Evolutionary conservation across 2,797 vertebrate genomes (phyloP), one percentile per base, ranked within the genome.

Genomic region (Bovichtus variegatus): DNA sequence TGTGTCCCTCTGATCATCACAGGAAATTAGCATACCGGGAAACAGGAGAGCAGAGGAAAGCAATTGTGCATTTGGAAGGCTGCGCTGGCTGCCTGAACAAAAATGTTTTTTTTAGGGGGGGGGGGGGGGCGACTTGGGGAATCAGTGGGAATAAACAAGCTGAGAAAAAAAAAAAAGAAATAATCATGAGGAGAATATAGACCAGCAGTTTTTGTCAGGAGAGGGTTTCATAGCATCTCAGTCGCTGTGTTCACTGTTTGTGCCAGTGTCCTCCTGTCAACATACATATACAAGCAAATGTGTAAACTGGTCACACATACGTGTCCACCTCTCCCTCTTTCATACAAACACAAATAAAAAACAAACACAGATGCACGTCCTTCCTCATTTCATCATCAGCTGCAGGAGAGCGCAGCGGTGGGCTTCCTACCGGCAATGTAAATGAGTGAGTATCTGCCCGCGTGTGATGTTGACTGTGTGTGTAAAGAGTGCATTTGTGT

Each of bases 11-110:
- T 94, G 94, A 95, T 95, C 93, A 94, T 94, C 94, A 94, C 84
- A 94, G 91, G 87, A 92, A 91, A 95, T 95, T 93, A 94, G 90
- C 94, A 94, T 94, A 93, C 87, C 80, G 68, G 91, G 91, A 92
- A 93, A 92, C 82, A 89, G 89, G 90, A 91, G 85, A 88, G 86
- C 89, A 84, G 90, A 85, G 89, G 89, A 91, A 91, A 89, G 88
- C 88, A 86, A 88, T 92, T 93, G 93, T 92, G 91, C 75, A 74
- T 89, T 90, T 92, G 87, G 93, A 91, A 92, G 83, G 87, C 91
- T 85, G 13, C 12, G 44, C 82, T 90, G 88, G 88, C 92, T 87
- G 92, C 88, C 88, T 86, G 83, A 87, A 78, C 87, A 84, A 70
- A 92, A 91, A 90, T 69, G 47, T 38, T 23, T 29, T 62, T 76